A percentile compares a stretch with the other conserved stretches of the same genome.
Evolutionary conservation across 2,888 invertebrate genomes (phyloP).

Genomic region (Drosophila koepferae): DNA sequence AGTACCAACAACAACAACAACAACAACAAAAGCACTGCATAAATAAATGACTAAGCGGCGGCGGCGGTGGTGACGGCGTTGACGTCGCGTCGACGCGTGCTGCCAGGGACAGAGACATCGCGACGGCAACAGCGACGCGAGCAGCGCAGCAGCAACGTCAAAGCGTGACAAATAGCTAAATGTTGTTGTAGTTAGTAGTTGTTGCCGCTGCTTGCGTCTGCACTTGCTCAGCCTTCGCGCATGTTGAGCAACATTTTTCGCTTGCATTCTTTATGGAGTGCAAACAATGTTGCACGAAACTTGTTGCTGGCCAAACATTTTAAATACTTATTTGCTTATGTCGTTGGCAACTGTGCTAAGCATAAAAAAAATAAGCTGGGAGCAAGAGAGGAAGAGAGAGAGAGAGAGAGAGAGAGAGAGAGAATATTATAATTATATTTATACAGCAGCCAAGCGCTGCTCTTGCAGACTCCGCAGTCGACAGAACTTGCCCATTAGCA

Average conservation of each 20-base stretch:
- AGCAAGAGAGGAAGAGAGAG: constrained; percentile 13
- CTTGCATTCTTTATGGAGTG: constrained; percentile 23
- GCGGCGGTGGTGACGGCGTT: constrained; percentile 17
- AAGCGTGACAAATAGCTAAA: constrained; percentile 74
- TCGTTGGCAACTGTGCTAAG: constrained; percentile 37
- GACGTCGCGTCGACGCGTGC: constrained; percentile 56
- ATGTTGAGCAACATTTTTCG: constrained; percentile 55
- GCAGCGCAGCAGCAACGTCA: constrained; percentile 47
- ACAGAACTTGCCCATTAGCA: constrained; percentile 57
- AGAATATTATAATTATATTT: constrained; percentile 53
- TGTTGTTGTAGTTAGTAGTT: constrained; percentile 24
- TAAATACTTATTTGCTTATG: constrained; percentile 41
- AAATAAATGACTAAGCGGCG: constrained; percentile 59
- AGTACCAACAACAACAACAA: constrained; percentile 18
- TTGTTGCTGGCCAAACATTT: constrained; percentile 56
- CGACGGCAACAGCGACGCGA: constrained; percentile 15
- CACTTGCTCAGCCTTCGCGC: constrained; percentile 36
- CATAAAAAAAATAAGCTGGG: constrained; percentile 12
- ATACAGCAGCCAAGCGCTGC: constrained; percentile 42
- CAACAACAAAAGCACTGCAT: constrained; percentile 23
- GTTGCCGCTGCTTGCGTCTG: constrained; percentile 16
- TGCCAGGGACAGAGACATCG: constrained; percentile 23
- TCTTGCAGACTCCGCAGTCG: constrained; percentile 37
- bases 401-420: constrained; percentile 1
- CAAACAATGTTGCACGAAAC: constrained; percentile 43